Percentiles rank a stretch among this genome's conserved stretches.
Conservation (phyloP, 2,113 vertebrate species). For the Numenius arquata region DNA sequence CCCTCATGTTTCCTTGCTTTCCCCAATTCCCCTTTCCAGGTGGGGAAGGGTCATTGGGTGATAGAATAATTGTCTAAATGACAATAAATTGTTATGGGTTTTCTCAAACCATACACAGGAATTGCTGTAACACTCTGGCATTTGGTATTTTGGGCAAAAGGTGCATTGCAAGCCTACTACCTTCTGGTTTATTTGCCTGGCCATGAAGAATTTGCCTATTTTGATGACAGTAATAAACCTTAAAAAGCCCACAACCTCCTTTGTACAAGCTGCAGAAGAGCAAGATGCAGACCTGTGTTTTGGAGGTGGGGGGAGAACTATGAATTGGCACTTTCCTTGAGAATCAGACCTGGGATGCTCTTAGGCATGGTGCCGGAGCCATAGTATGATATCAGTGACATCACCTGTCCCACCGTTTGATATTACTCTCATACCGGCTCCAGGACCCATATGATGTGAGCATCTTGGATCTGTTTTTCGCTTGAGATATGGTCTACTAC, state of each 20-base stretch:
- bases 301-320: neutral
- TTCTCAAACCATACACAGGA: neutral
- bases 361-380: neutral
- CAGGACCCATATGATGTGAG: neutral
- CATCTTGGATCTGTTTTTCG: neutral
- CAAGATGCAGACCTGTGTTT: neutral
- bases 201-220: neutral
- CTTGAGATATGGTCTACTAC: neutral
- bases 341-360: neutral
- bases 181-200: neutral
- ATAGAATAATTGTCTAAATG: too few relatives aligned
- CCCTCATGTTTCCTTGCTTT: too few relatives aligned
- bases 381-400: neutral
- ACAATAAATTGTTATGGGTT: too few relatives aligned
- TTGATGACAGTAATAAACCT: too few relatives aligned
- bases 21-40: too few relatives aligned
- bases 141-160: neutral
- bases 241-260: neutral
- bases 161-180: neutral
- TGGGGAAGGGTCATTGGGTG: too few relatives aligned
- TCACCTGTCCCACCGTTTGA: rapidly evolving
- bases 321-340: neutral
- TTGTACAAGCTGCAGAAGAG: neutral
- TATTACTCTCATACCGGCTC: neutral
- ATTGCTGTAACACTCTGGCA: neutral